Evolutionary conservation across 2,797 vertebrate species (phyloP), one percentile per base, ranked within the genome.

Genomic region (Neomorphus geoffroyi): DNA sequence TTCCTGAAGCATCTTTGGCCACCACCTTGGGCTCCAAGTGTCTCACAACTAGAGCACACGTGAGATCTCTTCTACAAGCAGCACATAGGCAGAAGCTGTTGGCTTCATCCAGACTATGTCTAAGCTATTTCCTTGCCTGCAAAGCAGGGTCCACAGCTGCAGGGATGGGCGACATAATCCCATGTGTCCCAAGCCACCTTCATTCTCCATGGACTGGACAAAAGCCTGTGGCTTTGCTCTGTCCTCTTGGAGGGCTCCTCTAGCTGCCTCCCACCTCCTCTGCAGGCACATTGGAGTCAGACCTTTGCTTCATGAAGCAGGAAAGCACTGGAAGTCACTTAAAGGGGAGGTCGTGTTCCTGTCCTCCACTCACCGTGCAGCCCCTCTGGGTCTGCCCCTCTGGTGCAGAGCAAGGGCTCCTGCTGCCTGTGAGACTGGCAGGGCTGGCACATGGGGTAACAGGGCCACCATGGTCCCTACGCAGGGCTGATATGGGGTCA

Each of bases 191-290:
- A 3, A 83, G 60, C 43, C 64, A 15, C 71, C 28, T 39, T 9
- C 0, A 0, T 12, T 58, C 60, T 45, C 18, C 65, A 5, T 1
- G 11, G 30, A 5, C n/a, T 43, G 33, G 51, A 18, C 17, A 0
- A 1, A 19, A 39, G n/a, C 10, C 32, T 16, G 35, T 2, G 13
- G 4, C 30, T 64, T 69, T 65, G 41, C 75, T 79, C 50, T 51
- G 61, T 33, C 12, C 30, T 17, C 11, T 67, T 48, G 57, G 54
- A 48, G 22, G 9, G 53, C 37, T 75, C 45, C 58, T 69, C 33
- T 26, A 4, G 23, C 27, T 53, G 28, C 35, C 32, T 88, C 46
- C 50, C 32, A 37, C 37, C 57, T 51, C 22, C 26, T 56, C 86
- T 67, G 58, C 24, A 60, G 65, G 19, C 0, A 0, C 2, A 2